Evolutionary conservation across 1,140 invertebrate species (phyloP).

Genomic region (Saxidomus purpurata): DNA sequence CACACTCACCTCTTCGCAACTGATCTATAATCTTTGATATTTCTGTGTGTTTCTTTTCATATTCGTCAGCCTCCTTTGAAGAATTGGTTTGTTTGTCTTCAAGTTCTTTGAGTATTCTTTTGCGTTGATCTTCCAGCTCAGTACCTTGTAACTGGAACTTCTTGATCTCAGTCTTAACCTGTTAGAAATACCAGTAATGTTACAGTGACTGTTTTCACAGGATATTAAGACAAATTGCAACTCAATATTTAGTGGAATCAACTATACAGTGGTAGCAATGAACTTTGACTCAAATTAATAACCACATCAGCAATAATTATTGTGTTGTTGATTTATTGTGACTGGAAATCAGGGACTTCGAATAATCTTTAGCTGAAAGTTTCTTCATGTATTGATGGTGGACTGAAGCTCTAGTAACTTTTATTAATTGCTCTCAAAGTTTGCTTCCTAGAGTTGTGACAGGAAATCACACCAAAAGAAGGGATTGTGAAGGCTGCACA

Average conservation of each 20-base stretch:
- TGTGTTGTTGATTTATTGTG: too few relatives aligned
- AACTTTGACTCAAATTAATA: background rate
- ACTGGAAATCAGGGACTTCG: too few relatives aligned
- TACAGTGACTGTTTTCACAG: background rate
- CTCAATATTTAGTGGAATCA: background rate
- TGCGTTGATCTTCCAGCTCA: constrained; percentile 85
- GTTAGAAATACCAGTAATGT: too few relatives aligned
- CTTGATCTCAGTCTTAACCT: constrained; percentile 84
- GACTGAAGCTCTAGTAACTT: too few relatives aligned
- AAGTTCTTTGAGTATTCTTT: constrained; percentile 84
- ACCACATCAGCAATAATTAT: too few relatives aligned
- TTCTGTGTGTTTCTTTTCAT: constrained; percentile 84
- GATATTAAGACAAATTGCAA: background rate
- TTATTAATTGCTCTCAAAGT: too few relatives aligned
- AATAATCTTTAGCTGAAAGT: too few relatives aligned
- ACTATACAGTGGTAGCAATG: background rate
- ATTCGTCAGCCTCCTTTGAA: constrained; percentile 81
- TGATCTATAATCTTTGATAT: constrained; percentile 87
- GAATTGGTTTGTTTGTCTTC: constrained; percentile 81
- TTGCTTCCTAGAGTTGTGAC: too few relatives aligned
- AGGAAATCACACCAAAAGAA: too few relatives aligned
- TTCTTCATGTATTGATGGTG: too few relatives aligned
- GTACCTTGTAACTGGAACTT: constrained; percentile 85
- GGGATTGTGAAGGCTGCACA: too few relatives aligned
- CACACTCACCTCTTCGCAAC: constrained; percentile 82